phyloP scores from a whole-genome alignment of 1,140 invertebrate species.

The Battus philenor region DNA sequence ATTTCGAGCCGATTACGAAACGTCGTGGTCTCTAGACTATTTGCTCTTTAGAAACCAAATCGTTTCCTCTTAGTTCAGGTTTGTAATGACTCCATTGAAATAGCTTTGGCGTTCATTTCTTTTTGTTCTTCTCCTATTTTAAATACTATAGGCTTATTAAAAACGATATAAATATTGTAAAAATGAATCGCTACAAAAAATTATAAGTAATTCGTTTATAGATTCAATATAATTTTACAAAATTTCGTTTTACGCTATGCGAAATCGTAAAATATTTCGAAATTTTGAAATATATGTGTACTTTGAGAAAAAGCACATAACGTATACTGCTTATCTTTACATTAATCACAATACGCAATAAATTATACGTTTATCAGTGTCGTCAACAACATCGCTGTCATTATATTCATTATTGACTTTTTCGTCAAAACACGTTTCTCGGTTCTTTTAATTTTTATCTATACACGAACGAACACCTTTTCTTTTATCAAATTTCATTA shows the following conservation, averaged over 20 bases:
- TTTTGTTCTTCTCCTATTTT: too few species aligned
- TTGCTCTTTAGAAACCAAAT: too few species aligned
- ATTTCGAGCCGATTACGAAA: too few species aligned
- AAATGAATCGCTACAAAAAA: too few species aligned
- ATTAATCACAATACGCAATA: constrained; percentile 13
- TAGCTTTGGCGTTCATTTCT: too few species aligned
- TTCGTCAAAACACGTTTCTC: constrained; percentile 51
- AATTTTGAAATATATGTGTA: constrained; percentile 12
- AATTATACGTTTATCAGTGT: constrained; percentile 3
- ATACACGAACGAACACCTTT: constrained; percentile 39
- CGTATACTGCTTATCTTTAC: constrained; percentile 13
- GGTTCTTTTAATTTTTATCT: constrained; percentile 47
- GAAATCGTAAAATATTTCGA: constrained; percentile 12
- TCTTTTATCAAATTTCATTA: constrained; percentile 71
- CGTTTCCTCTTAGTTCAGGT: too few species aligned
- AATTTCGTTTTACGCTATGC: constrained; percentile 2
- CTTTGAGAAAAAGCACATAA: constrained; percentile 10
- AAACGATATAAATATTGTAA: too few species aligned
- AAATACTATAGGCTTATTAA: too few species aligned
- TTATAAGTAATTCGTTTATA: too few species aligned
- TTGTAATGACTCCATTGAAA: too few species aligned
- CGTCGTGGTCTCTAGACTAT: too few species aligned
- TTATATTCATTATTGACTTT: constrained; percentile 41
- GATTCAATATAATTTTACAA: too few species aligned
- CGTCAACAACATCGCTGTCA: constrained; percentile 37